phyloP scores from a whole-genome alignment of 2,797 vertebrate genomes.

The Myotis daubentonii region DNA sequence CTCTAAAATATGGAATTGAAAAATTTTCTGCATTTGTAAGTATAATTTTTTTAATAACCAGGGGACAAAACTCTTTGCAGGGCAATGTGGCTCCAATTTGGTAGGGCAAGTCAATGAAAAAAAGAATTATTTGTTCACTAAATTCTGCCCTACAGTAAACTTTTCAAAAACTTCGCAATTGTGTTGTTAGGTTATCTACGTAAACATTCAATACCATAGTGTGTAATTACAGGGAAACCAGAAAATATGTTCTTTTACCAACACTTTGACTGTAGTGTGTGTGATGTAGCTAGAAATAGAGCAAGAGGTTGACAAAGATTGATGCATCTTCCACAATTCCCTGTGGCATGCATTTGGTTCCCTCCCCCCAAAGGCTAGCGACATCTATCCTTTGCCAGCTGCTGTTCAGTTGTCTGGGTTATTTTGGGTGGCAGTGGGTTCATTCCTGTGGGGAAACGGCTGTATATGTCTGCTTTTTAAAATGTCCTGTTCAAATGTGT shows the following conservation, averaged over 20 bases:
- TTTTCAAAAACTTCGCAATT: slow-evolving; percentile 48
- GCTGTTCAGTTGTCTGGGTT: slow-evolving; percentile 67
- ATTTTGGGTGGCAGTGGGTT: slow-evolving; percentile 68
- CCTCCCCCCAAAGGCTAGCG: slow-evolving; percentile 27
- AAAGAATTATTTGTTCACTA: slow-evolving; percentile 27
- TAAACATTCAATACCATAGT: slow-evolving; percentile 2
- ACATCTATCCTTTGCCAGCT: slow-evolving; percentile 60
- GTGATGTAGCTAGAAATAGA: slow-evolving; percentile 53
- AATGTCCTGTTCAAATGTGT: slow-evolving; percentile 42
- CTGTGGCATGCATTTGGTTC: not conserved
- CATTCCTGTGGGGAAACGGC: slow-evolving; percentile 52
- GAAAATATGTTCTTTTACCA: slow-evolving; percentile 38
- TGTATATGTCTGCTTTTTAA: slow-evolving; percentile 50
- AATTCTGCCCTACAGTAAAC: slow-evolving; percentile 35
- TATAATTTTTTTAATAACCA: not conserved
- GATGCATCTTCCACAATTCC: slow-evolving; percentile 24
- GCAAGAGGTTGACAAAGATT: not conserved
- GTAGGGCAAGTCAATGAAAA: slow-evolving; percentile 31
- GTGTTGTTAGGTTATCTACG: slow-evolving; percentile 20
- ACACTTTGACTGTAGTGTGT: slow-evolving; percentile 36
- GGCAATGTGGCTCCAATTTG: not conserved
- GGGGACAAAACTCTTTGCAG: slow-evolving; percentile 23
- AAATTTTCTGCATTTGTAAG: slow-evolving; percentile 1
- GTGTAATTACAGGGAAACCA: slow-evolving; percentile 47
- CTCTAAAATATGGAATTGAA: slow-evolving; percentile 50